phyloP scores from a whole-genome alignment of 2,888 invertebrate species.

The Troglohyphantes excavatus region DNA sequence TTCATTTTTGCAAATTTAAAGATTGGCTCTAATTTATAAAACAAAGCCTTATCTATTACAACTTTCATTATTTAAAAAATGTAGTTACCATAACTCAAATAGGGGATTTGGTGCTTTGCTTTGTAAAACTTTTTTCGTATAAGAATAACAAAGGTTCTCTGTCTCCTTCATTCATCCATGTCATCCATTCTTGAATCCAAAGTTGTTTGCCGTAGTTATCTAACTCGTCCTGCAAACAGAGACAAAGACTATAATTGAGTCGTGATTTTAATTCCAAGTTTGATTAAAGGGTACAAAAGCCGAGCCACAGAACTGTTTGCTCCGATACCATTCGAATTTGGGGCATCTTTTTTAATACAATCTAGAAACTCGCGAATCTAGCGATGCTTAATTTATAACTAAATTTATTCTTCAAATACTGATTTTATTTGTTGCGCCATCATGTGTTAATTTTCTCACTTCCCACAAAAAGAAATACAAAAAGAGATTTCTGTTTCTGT shows the following conservation, averaged over 20 bases:
- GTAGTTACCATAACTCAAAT: too few species aligned
- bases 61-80: too few species aligned
- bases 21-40: too few species aligned
- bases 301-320: constrained; percentile 52
- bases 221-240: constrained; percentile 67
- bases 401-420: constrained; percentile 58
- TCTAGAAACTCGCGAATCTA: constrained; percentile 30
- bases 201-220: constrained; percentile 74
- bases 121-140: too few species aligned
- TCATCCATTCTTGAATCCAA: constrained; percentile 51
- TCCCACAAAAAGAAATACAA: background rate
- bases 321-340: constrained; percentile 19
- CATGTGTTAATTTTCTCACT: constrained; percentile 23
- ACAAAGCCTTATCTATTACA: too few species aligned
- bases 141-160: constrained; percentile 10
- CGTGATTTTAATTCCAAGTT: constrained; percentile 74
- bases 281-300: constrained; percentile 38
- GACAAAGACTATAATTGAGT: constrained; percentile 52
- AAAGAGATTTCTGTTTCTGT: constrained; percentile 17
- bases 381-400: constrained; percentile 73
- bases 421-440: constrained; percentile 38
- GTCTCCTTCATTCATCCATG: constrained; percentile 17
- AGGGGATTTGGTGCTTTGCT: too few species aligned
- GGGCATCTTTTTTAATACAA: constrained; percentile 33
- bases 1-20: too few species aligned